Base-by-base conservation (phyloP, 2,113 vertebrate genomes). In the Poicephalus meyeri region DNA sequence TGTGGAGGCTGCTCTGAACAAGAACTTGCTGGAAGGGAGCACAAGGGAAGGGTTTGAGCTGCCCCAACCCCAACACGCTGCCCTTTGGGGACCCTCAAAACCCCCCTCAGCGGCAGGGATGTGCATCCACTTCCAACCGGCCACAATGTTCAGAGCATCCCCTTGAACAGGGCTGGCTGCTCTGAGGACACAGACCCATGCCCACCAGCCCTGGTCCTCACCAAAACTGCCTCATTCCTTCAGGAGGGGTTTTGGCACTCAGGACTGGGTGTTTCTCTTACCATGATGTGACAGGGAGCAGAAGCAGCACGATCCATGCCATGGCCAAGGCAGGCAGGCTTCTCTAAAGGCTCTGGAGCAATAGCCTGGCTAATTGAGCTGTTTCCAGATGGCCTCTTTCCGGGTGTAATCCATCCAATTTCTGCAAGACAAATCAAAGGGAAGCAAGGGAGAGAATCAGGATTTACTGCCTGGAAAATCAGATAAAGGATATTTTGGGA, bases 321-420 rank as follows among this genome's bases (percentile, higher is more conserved):
- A 63, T 0, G 1, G 13, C 65, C 41, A 18, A 82, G 53, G 24
- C 44, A 37, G 60, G 44, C 95, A 92, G 88, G 86, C 60, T 78
- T 92, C 92, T 63, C 80, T 73, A 60, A 78, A 60, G 78, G 79
- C 63, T 89, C 88, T 71, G 80, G 72, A 92, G 71, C 92, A 74
- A 33, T 42, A 77, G 88, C 15, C 76, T 53, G 80, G 58, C 56
- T 95, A 82, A 66, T 93, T 80, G 86, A 68, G 91, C 60, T 41
- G 83, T 88, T 96, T 91, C 88, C 95, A 93, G 82, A 79, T 60
- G 73, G 95, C 91, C 87, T 76, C 19, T 91, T 97, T 96, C 94
- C 93, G 88, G 93, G 66, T 47, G 73, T 89, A 88, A 97, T 95
- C 77, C 82, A 97, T 98, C 83, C 93, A 95, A 69, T 91, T 89